Evolutionary conservation across 2,888 invertebrate species (phyloP).

Genomic region (Aphodius granarius): DNA sequence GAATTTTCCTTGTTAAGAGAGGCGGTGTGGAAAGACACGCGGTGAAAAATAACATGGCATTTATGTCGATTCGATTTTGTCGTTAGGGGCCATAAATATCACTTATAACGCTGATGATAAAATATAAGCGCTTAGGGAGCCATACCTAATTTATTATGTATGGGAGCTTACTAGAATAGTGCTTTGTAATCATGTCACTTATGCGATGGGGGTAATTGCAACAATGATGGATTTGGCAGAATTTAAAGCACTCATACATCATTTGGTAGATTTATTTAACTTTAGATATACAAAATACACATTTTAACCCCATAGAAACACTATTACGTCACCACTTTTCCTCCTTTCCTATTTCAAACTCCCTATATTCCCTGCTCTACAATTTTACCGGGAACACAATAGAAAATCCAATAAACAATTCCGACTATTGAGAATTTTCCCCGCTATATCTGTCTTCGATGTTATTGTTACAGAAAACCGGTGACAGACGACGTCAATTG

Average conservation of each 20-base stretch:
- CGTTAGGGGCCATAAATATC: neutral
- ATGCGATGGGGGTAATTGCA: neutral
- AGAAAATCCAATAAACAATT: slow-evolving; percentile 13
- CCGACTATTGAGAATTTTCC: neutral
- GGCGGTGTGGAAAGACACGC: neutral
- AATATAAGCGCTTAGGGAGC: neutral
- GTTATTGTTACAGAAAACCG: slow-evolving; percentile 58
- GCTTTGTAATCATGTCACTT: no score
- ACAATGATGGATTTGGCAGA: no score
- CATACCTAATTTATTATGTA: neutral
- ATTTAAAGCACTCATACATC: no score
- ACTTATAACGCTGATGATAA: neutral
- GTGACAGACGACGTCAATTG: slow-evolving; percentile 75
- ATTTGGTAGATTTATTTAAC: no score
- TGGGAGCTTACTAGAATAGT: neutral
- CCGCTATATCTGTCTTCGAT: neutral
- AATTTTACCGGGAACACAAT: neutral
- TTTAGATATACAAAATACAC: no score
- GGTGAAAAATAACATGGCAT: neutral
- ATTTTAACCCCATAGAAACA: no score
- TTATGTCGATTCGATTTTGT: neutral
- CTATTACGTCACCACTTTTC: no score
- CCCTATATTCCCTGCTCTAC: neutral
- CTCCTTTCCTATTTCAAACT: no score
- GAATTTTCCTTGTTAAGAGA: neutral